Percentiles rank a stretch among this genome's conserved stretches.
phyloP scores from a whole-genome alignment of 2,888 invertebrate genomes.

The Yponomeuta cagnagella region DNA sequence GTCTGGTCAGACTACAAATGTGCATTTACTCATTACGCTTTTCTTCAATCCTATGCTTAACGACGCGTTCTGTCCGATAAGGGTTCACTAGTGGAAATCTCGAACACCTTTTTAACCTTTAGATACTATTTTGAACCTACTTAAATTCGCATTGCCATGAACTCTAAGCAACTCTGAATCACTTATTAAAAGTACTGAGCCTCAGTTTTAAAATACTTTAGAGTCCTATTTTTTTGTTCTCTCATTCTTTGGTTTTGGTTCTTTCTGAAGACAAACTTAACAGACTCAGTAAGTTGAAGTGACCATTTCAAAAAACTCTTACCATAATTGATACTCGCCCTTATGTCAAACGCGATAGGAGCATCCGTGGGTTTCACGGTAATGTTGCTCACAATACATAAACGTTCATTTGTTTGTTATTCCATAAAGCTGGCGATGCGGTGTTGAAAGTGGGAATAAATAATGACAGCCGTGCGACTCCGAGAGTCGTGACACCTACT shows the following conservation, averaged over 20 bases:
- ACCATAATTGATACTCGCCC: constrained; percentile 35
- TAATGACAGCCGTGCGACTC: constrained; percentile 60
- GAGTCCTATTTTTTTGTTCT: background rate
- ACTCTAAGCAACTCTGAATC: too few relatives aligned
- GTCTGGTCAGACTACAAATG: too few relatives aligned
- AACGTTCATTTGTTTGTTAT: constrained; percentile 57
- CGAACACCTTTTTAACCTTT: too few relatives aligned
- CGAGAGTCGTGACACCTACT: constrained; percentile 66
- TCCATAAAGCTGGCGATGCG: constrained; percentile 39
- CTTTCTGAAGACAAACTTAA: background rate
- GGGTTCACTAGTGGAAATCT: too few relatives aligned
- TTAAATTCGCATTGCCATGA: too few relatives aligned
- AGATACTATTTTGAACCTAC: too few relatives aligned
- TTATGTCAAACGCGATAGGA: too few relatives aligned
- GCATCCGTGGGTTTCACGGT: too few relatives aligned
- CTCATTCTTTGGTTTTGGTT: background rate
- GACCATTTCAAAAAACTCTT: constrained; percentile 29
- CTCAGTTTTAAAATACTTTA: background rate
- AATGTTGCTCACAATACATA: constrained; percentile 30
- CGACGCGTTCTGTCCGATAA: too few relatives aligned
- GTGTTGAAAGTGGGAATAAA: constrained; percentile 60
- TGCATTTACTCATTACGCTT: too few relatives aligned
- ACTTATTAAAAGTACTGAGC: background rate
- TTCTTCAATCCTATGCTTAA: too few relatives aligned
- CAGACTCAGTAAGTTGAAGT: constrained; percentile 22